Evolutionary conservation across 2,113 vertebrate genomes (phyloP).

Genomic region (Perca fluviatilis): DNA sequence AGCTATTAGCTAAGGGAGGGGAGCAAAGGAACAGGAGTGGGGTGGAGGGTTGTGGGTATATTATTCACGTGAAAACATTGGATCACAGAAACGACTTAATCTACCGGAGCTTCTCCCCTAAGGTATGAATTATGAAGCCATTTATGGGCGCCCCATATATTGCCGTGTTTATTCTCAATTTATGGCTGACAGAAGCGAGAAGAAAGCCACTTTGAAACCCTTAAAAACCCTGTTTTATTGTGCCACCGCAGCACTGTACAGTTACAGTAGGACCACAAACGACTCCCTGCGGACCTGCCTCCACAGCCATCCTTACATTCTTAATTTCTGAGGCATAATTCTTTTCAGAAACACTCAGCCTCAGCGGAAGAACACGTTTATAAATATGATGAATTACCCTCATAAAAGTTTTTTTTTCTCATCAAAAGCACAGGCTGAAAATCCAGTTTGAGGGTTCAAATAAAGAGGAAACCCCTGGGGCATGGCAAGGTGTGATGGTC

Average conservation of each 20-base stretch:
- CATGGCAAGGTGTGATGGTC: slow-evolving; percentile 64
- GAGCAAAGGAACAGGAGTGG: background rate
- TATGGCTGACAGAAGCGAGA: slow-evolving; percentile 95
- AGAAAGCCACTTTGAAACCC: slow-evolving; percentile 93
- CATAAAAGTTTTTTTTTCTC: slow-evolving; percentile 89
- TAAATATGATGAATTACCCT: slow-evolving; percentile 99
- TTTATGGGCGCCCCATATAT: slow-evolving; percentile 89
- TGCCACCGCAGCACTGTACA: slow-evolving; percentile 87
- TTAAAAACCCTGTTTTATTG: slow-evolving; percentile 92
- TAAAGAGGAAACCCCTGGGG: slow-evolving; percentile 83
- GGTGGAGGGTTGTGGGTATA: slow-evolving; percentile 51
- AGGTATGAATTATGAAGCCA: slow-evolving; percentile 95
- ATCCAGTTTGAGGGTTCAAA: slow-evolving; percentile 74
- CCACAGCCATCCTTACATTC: slow-evolving; percentile 89
- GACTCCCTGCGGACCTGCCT: slow-evolving; percentile 91
- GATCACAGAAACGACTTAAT: slow-evolving; percentile 79
- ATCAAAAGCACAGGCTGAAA: slow-evolving; percentile 81
- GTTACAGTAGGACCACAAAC: slow-evolving; percentile 90
- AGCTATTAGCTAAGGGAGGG: slow-evolving; percentile 58
- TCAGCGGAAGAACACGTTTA: slow-evolving; percentile 90
- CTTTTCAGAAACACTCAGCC: slow-evolving; percentile 91
- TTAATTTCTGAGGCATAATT: slow-evolving; percentile 98
- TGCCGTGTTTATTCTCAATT: slow-evolving; percentile 96
- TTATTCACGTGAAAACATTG: slow-evolving; percentile 70
- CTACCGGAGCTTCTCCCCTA: slow-evolving; percentile 78